Percentiles rank a stretch among this genome's conserved stretches.
Conservation (phyloP, 2,888 invertebrate genomes). For the Tryphoninae sp. region DNA sequence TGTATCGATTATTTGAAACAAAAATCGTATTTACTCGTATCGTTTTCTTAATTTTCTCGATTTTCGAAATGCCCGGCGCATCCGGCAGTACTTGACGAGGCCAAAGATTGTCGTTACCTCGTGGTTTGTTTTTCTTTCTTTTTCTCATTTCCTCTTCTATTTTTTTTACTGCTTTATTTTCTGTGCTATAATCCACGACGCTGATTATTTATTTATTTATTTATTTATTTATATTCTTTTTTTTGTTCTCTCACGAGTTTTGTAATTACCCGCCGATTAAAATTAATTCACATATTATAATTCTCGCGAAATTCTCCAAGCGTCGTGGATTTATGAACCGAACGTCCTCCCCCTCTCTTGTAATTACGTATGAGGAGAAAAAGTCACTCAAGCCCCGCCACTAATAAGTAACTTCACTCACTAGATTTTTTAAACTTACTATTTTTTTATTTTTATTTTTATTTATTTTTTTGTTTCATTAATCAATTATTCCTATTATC, state of each 20-base stretch:
- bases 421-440: slow-evolving; percentile 54
- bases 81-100: slow-evolving; percentile 80
- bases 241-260: slow-evolving; percentile 23
- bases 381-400: slow-evolving; percentile 75
- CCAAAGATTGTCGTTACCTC: slow-evolving; percentile 80
- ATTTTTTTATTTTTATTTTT: slow-evolving; percentile 64
- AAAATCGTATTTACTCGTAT: slow-evolving; percentile 2
- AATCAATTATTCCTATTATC: slow-evolving; percentile 47
- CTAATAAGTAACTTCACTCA: slow-evolving; percentile 65
- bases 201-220: neutral
- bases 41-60: slow-evolving; percentile 58
- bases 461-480: slow-evolving; percentile 38
- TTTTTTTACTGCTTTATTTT: neutral
- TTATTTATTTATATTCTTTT: slow-evolving; percentile 13
- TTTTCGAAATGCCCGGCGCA: slow-evolving; percentile 75
- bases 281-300: slow-evolving; percentile 22
- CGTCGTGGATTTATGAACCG: slow-evolving; percentile 22
- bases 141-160: slow-evolving; percentile 34
- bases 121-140: slow-evolving; percentile 40
- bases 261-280: slow-evolving; percentile 8
- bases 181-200: slow-evolving; percentile 31
- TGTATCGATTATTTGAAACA: slow-evolving; percentile 26
- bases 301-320: slow-evolving; percentile 17
- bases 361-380: slow-evolving; percentile 64
- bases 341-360: slow-evolving; percentile 26